Base-by-base conservation (phyloP, 2,888 invertebrate species). In the Drosophila algonquin region DNA sequence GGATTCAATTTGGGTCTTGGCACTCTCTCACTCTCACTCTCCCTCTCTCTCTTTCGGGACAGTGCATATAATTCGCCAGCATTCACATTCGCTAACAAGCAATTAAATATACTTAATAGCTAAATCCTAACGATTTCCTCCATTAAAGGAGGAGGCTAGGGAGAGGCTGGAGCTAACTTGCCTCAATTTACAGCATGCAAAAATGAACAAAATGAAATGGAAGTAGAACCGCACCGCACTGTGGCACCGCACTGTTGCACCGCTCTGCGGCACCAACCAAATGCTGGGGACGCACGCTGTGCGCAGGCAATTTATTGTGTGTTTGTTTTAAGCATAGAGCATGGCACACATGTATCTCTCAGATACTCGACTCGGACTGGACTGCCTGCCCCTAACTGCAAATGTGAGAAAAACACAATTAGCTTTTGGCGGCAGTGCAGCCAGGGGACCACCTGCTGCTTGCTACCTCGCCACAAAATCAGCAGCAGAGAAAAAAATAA, bases 371-470 rank as follows among this genome's bases (percentile, higher is more conserved):
- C 40, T 24, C 56, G 67, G 57, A 79, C 50, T 12, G 40, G 40
- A 61, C 51, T 48, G 48, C 45, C 77, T 71, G 80, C 74, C 74
- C 75, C 40, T 67, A 83, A 84, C 89, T 84, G 89, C 79, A 89
- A 87, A 86, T 89, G 86, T 87, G 86, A 87, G 86, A 89, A 87
- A 86, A 87, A 89, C 87, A 87, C 87, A 87, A 87, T 87, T 87
- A 87, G 85, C 85, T 89, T 87, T 87, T 86, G 88, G 87, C 88
- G 83, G 83, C 87, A 72, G 74, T 75, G 80, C 73, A 79, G 18
- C 63, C 70, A 61, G 73, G 62, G 71, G 82, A 84, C 87, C 86
- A 82, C 86, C 86, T 87, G 89, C 87, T 81, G 85, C 54, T 83
- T 76, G 52, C 47, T 35, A 30, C 61, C 63, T 63, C 63, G 63